phyloP scores from a whole-genome alignment of 2,888 invertebrate species.

The Liodrosophila aerea region DNA sequence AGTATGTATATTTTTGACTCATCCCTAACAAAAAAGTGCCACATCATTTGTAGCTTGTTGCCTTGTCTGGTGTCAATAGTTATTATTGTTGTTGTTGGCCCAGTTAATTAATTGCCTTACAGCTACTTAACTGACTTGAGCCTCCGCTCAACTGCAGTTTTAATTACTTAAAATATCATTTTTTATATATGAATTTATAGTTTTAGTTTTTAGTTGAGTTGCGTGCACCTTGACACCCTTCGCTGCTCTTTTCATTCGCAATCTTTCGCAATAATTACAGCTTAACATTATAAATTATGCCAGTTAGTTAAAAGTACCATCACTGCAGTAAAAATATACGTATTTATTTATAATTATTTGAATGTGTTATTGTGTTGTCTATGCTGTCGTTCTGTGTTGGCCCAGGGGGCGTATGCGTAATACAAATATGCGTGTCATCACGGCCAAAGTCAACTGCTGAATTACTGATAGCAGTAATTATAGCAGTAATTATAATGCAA shows the following conservation, averaged over 20 bases:
- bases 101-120: constrained; percentile 58
- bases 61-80: constrained; percentile 25
- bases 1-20: constrained; percentile 31
- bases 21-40: constrained; percentile 24
- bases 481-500: constrained; percentile 19
- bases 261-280: constrained; percentile 50
- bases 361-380: not conserved
- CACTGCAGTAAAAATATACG: constrained; percentile 7
- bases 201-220: constrained; percentile 12
- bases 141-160: constrained; percentile 38
- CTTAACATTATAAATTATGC: constrained; percentile 28
- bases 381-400: constrained; percentile 35
- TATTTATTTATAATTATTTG: not conserved
- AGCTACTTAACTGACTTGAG: constrained; percentile 8
- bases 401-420: constrained; percentile 53
- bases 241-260: constrained; percentile 15
- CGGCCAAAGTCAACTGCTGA: constrained; percentile 33
- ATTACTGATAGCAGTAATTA: constrained; percentile 3
- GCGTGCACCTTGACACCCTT: constrained; percentile 64
- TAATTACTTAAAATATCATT: constrained; percentile 29
- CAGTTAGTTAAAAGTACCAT: constrained; percentile 40
- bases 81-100: constrained; percentile 33
- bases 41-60: constrained; percentile 28
- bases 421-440: constrained; percentile 56
- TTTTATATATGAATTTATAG: constrained; percentile 34